Base-by-base conservation (phyloP, 2,797 vertebrate species). In the Merluccius polli region DNA sequence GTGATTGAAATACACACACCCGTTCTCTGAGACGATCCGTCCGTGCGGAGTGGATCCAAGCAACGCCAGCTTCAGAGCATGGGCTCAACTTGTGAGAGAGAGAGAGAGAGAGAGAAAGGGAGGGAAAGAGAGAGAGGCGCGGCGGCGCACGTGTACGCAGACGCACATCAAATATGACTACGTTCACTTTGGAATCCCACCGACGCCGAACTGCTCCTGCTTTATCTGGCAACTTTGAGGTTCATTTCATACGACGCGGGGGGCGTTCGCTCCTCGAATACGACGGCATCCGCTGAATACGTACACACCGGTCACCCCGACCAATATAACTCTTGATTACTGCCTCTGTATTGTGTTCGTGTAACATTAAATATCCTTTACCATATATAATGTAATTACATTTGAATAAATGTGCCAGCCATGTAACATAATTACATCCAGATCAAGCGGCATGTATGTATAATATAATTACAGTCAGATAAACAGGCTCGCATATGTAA, bases 391-490 rank as follows among this genome's bases (percentile, higher is more conserved):
- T 84, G 65, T 82, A 79, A 83, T 85, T 87, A 72, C 38, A 78
- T 84, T 86, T 77, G 77, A 86, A 79, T 82, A 78, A 89, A 85
- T 82, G 81, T 81, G 77, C 80, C 81, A 78, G 74, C 2, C n/a
- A 9, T 86, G 81, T 82, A 84, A 84, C 71, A 70, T 84, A 79
- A 86, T 89, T 87, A 82, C 73, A 83, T 87, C 84, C 63, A 80
- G 87, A 88, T 87, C 79, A 84, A 85, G 85, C 84, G 78, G 33
- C 84, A 74, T 81, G 83, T 82, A 85, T 88, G 82, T 85, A 63
- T 88, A 86, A 85, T 88, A 85, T 85, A 89, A 90, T 90, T 87
- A 85, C 80, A 87, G 85, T 81, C 76, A 84, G 85, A 89, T 87
- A 87, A 88, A 89, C 85, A 85, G 77, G 79, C 83, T 72, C 79